Percentiles rank a stretch among this genome's conserved stretches.
Evolutionary conservation across 2,797 vertebrate genomes (phyloP).

Genomic region (Ptychobarbus kaznakovi): DNA sequence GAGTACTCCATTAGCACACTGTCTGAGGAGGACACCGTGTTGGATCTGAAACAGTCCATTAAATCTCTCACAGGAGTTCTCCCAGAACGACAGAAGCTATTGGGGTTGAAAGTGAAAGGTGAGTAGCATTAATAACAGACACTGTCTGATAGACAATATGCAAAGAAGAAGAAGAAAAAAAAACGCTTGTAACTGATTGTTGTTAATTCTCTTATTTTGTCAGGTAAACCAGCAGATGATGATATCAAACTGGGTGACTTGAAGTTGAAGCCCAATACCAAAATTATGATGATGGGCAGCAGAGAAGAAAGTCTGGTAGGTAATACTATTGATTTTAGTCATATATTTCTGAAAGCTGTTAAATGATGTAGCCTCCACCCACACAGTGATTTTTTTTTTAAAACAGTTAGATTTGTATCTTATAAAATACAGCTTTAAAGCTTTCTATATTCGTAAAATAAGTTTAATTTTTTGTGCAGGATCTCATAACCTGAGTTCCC

Average conservation of each 20-base stretch:
- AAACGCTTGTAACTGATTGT: background rate
- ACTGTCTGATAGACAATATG: background rate
- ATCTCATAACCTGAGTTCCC: constrained; percentile 50
- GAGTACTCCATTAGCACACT: constrained; percentile 95
- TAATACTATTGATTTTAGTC: constrained; percentile 1
- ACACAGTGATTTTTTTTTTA: background rate
- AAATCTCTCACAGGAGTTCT: constrained; percentile 96
- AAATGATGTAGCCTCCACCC: background rate
- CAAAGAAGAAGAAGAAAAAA: background rate
- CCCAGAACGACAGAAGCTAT: constrained; percentile 95
- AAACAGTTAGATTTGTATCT: background rate
- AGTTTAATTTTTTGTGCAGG: background rate
- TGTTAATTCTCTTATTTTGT: constrained; percentile 36
- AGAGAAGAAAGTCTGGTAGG: constrained; percentile 97
- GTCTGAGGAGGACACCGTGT: constrained; percentile 95
- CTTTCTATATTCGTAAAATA: background rate
- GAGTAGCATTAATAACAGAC: background rate
- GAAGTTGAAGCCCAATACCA: constrained; percentile 98
- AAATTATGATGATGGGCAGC: constrained; percentile 99
- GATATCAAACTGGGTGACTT: constrained; percentile 93
- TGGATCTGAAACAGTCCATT: constrained; percentile 97
- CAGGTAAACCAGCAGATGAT: constrained; percentile 97
- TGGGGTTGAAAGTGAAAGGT: constrained; percentile 98
- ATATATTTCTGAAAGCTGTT: background rate
- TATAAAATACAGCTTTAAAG: background rate